Evolutionary conservation across 2,888 invertebrate genomes (phyloP), one percentile per base, ranked within the genome.

Genomic region (Cordylochernes scorpioides): DNA sequence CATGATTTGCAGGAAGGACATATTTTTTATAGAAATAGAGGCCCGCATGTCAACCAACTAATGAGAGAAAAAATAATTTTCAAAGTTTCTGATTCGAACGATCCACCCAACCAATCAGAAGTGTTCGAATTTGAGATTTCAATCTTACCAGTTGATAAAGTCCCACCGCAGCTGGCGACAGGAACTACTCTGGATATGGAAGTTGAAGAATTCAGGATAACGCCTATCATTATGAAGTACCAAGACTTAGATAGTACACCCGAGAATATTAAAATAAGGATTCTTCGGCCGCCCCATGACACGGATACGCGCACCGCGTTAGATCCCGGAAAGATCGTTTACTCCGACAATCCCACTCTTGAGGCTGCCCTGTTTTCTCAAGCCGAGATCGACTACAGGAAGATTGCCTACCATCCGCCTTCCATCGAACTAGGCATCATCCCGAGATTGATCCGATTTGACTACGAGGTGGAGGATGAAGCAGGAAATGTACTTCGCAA

Each of bases 361-460:
- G 36, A 38, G 28, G 38, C 50, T 9, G 33, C 30, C 7, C 40
- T 38, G 16, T 53, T 53, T 32, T 46, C 46, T 1, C 53, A 53
- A 33, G 44, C 49, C 6, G 46, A 52, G 39, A 41, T 53, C n/a
- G 50, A 50, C 35, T 49, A 52, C 32, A 45, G 45, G 24, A 51
- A 51, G 39, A 43, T 53, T 9, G 50, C 52, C 33, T 53, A 48
- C 34, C 37, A 43, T 17, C 50, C 53, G 2, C 50, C 51, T 4
- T 36, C 35, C 10, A 39, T 42, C 16, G 52, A 53, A 31, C 40
- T 51, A 4, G 51, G 52, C 2, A 39, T 52, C 18, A 42, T 46
- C 1, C 45, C 48, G n/a, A 42, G 50, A 26, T 42, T 49, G 14
- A 43, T 53, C 17, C 48, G 50, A 32, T 47, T 53, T 39, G 40